Evolutionary conservation across 2,797 vertebrate genomes (phyloP).

Genomic region (Alectoris magna): DNA sequence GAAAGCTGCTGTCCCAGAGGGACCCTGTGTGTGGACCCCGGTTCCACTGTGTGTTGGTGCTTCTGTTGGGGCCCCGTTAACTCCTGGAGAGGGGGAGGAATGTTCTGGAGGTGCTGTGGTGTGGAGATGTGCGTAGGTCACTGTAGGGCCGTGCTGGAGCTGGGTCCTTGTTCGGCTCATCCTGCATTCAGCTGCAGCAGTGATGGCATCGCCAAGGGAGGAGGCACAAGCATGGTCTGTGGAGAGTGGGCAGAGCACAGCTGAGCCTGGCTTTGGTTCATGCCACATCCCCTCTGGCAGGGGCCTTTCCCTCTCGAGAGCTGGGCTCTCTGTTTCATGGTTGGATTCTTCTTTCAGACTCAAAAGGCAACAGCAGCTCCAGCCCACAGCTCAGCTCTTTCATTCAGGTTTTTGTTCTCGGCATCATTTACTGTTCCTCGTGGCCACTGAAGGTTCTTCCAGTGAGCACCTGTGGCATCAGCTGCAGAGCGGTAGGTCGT

Average conservation of each 20-base stretch:
- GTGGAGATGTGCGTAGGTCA: accelerated
- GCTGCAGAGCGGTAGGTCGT: background rate
- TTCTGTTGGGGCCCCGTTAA: background rate
- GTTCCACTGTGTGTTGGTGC: accelerated
- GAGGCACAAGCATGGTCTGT: accelerated
- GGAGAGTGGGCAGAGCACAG: background rate
- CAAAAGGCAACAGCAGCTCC: background rate
- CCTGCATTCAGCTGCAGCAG: background rate
- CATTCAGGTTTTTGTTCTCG: background rate
- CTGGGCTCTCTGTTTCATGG: background rate
- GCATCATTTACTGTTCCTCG: background rate
- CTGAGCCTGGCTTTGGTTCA: background rate
- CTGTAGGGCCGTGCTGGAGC: background rate
- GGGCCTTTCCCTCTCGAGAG: background rate
- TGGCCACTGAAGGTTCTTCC: background rate
- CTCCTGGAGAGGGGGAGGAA: background rate
- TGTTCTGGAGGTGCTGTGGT: background rate
- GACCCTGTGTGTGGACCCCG: accelerated
- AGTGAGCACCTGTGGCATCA: accelerated
- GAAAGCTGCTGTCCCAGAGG: background rate
- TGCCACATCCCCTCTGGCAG: background rate
- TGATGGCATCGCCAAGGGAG: background rate
- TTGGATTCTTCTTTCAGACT: background rate
- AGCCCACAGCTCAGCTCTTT: background rate
- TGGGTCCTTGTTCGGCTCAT: background rate